Base-by-base conservation (phyloP, 2,888 invertebrate species). In the Coelinius sp. region DNA sequence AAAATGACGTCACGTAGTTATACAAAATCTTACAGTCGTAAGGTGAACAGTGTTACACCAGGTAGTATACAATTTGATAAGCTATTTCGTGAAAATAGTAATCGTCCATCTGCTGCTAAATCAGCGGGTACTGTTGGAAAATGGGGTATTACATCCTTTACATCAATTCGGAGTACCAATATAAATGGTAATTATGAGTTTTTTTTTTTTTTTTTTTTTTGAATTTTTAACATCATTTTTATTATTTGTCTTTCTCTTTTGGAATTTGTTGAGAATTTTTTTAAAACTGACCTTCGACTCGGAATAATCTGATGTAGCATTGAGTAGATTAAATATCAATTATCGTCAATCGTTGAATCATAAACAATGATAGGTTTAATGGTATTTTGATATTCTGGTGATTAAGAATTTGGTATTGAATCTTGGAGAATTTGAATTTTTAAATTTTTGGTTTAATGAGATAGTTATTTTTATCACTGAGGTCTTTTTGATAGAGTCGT, bases 61-160 rank as follows among this genome's bases (percentile, higher is more conserved):
- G 88, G 91, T 64, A 92, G 90, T 84, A 91, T 92, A 77, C 91
- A 92, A 80, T 92, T 93, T 85, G 92, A 92, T 83, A 91, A 90
- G 81, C 86, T 91, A 75, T 90, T 92, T 81, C 90, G 94, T 86
- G 93, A 93, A 84, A 95, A 95, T 87, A 94, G 93, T 86, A 96
- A 95, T 87, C 93, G 94, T 82, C 96, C 96, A 7, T 93, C 95
- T 67, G 96, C 96, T 69, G 94, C 96, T 66, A 93, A 95, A 78
- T 96, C 96, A 31, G 94, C 96, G 78, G 97, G 96, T 76, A 95
- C 95, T 35, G 94, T 97, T 78, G 97, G 97, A 80, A 95, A 96
- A 90, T 97, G 97, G 96, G 97, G 97, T 79, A 95, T 95, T 88
- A 96, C 96, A 83, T 96, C 96, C 77, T 97, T 96, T 88, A 97